Conservation (phyloP, 2,888 invertebrate genomes). For the Phania funesta region DNA sequence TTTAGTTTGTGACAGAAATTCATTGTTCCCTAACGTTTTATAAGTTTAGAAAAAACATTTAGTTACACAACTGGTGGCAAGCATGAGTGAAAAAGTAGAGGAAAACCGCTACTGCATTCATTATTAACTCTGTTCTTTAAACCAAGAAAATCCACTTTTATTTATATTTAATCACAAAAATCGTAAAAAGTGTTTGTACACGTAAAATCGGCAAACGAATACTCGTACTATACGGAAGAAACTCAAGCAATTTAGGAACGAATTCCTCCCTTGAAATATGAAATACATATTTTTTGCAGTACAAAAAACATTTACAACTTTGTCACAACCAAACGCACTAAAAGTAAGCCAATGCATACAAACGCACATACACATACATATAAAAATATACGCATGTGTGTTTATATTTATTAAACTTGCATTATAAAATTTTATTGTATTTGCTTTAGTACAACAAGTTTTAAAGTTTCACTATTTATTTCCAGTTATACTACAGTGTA, state of each 20-base stretch:
- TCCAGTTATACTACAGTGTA: not conserved
- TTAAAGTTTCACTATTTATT: constrained; percentile 32
- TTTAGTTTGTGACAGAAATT: not conserved
- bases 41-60: not conserved
- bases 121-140: too few relatives aligned
- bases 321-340: not conserved
- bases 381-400: not conserved
- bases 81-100: too few relatives aligned
- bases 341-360: too few relatives aligned
- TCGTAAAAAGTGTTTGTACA: constrained; percentile 16
- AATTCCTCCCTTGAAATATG: constrained; percentile 15
- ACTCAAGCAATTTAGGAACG: constrained; percentile 9
- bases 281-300: not conserved
- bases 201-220: constrained; percentile 15
- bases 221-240: not conserved
- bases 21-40: constrained; percentile 12
- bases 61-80: too few relatives aligned
- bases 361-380: not conserved
- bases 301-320: not conserved
- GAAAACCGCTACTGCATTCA: too few relatives aligned
- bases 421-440: constrained; percentile 32
- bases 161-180: constrained; percentile 38
- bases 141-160: constrained; percentile 46
- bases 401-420: not conserved
- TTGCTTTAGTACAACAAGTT: constrained; percentile 9